phyloP scores from a whole-genome alignment of 2,113 vertebrate species.

The Phrynocephalus versicolor region DNA sequence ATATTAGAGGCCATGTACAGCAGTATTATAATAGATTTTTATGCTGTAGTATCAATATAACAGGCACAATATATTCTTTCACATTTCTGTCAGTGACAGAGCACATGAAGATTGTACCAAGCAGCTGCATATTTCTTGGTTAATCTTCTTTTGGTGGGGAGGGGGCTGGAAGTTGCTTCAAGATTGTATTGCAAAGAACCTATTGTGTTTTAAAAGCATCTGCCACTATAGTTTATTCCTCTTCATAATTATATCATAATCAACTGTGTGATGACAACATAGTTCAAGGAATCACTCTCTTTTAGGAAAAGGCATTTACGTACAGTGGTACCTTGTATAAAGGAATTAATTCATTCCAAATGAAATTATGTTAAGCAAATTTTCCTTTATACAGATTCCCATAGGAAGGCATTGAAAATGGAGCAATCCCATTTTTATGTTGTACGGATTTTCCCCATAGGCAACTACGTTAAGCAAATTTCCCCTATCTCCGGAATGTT shows the following conservation, averaged over 20 bases:
- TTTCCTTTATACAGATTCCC: too few relatives aligned
- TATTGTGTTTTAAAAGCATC: background rate
- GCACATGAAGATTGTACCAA: background rate
- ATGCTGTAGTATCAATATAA: background rate
- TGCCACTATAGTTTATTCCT: background rate
- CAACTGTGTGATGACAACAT: background rate
- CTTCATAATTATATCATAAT: background rate
- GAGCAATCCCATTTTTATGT: too few relatives aligned
- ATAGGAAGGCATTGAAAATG: too few relatives aligned
- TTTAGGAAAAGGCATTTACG: background rate
- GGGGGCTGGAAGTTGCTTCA: background rate
- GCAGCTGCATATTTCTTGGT: background rate
- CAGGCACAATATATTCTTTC: background rate
- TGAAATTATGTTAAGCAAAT: too few relatives aligned
- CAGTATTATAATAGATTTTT: background rate
- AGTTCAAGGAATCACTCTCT: background rate
- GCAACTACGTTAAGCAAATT: too few relatives aligned
- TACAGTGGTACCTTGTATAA: too few relatives aligned
- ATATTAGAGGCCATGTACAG: conserved; percentile 13
- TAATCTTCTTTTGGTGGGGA: background rate
- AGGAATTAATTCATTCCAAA: too few relatives aligned
- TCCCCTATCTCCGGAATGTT: too few relatives aligned
- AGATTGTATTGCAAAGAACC: background rate
- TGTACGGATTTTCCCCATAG: too few relatives aligned
- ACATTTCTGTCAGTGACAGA: background rate